These are phyloP conservation scores for Sus cebifrons DNA, from an alignment of 2,797 vertebrate genomes.

Conservation along the genomic window DNA sequence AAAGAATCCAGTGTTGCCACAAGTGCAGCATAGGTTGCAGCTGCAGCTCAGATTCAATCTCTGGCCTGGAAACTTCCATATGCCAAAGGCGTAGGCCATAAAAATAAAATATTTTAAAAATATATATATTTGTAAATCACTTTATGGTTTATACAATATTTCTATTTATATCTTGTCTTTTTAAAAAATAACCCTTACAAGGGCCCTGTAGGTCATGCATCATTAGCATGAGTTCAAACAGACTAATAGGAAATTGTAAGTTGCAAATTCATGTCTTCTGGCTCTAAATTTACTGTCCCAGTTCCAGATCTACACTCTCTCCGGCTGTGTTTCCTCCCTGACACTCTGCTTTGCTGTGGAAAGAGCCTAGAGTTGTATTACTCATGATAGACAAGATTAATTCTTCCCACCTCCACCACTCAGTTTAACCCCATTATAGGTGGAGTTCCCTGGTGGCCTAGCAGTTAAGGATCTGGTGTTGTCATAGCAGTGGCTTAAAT, in stretches of 20 bases:
- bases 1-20: no score
- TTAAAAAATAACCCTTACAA: not conserved
- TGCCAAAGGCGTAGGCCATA: no score
- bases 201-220: not conserved
- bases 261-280: not conserved
- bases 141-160: not conserved
- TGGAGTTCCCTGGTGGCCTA: no score
- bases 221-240: not conserved
- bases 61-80: no score
- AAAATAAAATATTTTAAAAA: no score
- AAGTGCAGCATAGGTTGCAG: no score
- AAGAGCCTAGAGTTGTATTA: not conserved
- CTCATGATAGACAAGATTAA: not conserved
- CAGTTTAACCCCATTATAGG: not conserved
- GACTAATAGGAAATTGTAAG: not conserved
- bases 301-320: not conserved
- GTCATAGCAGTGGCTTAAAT: no score
- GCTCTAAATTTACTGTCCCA: not conserved
- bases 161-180: not conserved
- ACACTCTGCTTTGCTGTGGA: not conserved
- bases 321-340: not conserved
- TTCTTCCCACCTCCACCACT: not conserved
- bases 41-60: no score
- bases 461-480: no score
- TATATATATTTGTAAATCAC: not conserved